Base-by-base conservation (phyloP, 2,888 invertebrate genomes). In the Heliconius charithonia region DNA sequence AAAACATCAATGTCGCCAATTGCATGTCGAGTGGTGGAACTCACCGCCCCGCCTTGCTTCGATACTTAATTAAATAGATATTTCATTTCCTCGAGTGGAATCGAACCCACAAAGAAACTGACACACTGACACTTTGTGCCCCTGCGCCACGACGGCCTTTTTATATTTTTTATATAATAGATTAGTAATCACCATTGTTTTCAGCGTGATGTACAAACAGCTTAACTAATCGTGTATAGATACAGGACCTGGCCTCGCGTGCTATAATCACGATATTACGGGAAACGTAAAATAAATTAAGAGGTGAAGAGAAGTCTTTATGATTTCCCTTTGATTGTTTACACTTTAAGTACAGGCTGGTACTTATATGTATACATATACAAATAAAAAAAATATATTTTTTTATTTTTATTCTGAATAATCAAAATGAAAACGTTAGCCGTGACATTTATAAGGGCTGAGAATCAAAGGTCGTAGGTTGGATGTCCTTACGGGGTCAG, bases 231-330 rank as follows among this genome's bases (percentile, higher is more conserved):
- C 19, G 37, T 63, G 3, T 69, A 41, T 80, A 88, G 87, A 85
- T 85, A 79, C 84, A 84, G 85, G 82, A 85, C 85, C 83, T 79
- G 83, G 83, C 83, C 85, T 88, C 87, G 89, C 87, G 86, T 88
- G 86, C 22, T 51, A 51, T 51, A 51, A 22, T 22, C 51, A 51
- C 51, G 51, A 51, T 51, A 51, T 51, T 51, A 51, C 51, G 51
- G 51, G 51, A 51, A 51, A 51, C 51, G 22, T 51, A 7, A 51
- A 51, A 51, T 51, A 51, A 7, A 51, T 51, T 51, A 51, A 51
- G 63, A 74, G 12, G 13, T 65, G 22, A 22, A 65, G 45, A 65
- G 45, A 65, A 59, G 13, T 74, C 7, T 74, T 74, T 63, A 41
- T 65, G 29, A 74, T 74, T 74, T 74, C 74, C 45, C 13, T 74